Conservation (phyloP, 2,888 invertebrate genomes). For the Meteorus colon region DNA sequence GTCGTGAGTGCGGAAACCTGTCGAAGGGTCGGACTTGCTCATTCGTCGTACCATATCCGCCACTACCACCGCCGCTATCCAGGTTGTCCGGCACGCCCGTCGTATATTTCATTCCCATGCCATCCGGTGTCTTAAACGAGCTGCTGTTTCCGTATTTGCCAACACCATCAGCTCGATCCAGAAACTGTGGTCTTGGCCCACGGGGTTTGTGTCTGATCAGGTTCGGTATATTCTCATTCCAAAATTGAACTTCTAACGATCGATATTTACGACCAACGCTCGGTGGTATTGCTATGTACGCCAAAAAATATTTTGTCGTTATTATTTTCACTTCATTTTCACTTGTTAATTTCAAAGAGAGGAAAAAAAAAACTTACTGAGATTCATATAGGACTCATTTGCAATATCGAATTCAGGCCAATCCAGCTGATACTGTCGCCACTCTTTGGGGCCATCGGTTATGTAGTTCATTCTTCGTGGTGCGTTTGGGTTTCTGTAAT, state of each 20-base stretch:
- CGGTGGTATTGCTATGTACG: slow-evolving; percentile 83
- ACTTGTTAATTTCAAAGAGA: neutral
- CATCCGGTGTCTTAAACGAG: slow-evolving; percentile 53
- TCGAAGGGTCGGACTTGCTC: slow-evolving; percentile 35
- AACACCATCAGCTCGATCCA: slow-evolving; percentile 62
- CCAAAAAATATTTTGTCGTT: neutral
- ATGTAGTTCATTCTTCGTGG: slow-evolving; percentile 80
- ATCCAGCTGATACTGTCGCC: slow-evolving; percentile 82
- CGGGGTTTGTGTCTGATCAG: slow-evolving; percentile 75
- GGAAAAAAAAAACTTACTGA: slow-evolving; percentile 76
- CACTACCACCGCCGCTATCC: slow-evolving; percentile 21
- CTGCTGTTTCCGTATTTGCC: slow-evolving; percentile 61
- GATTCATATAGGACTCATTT: slow-evolving; percentile 84
- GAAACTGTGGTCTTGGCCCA: slow-evolving; percentile 61
- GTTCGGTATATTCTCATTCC: slow-evolving; percentile 88
- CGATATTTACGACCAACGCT: slow-evolving; percentile 84
- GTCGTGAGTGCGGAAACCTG: slow-evolving; percentile 36
- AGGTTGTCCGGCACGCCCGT: slow-evolving; percentile 36
- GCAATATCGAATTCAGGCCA: slow-evolving; percentile 89
- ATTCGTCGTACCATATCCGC: slow-evolving; percentile 38
- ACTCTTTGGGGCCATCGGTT: slow-evolving; percentile 79
- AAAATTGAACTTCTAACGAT: slow-evolving; percentile 85
- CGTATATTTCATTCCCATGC: slow-evolving; percentile 43
- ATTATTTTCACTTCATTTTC: slow-evolving; percentile 13
- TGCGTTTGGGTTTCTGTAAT: slow-evolving; percentile 83